Percentiles rank a stretch among this genome's conserved stretches.
These are phyloP conservation scores for Phasianus colchicus DNA, from an alignment of 2,113 vertebrate species.

Conservation along the genomic window DNA sequence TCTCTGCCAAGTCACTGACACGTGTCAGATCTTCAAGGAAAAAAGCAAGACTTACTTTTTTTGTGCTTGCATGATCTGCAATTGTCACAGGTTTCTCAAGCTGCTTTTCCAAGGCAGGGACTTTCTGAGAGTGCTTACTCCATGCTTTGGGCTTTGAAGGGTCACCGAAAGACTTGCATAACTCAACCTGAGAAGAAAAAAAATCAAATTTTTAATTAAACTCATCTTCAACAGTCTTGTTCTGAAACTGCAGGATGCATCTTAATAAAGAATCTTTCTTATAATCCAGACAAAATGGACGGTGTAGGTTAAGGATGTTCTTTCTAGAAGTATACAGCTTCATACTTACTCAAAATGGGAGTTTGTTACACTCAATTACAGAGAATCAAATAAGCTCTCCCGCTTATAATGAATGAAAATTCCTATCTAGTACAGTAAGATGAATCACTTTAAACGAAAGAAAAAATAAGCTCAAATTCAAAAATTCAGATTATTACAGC, in stretches of 20 bases:
- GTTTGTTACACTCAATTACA: neutral
- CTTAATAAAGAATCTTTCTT: fast-evolving
- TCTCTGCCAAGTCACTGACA: neutral
- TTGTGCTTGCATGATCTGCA: neutral
- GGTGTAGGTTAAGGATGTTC: fast-evolving
- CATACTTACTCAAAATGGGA: fast-evolving
- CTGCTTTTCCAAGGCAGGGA: neutral
- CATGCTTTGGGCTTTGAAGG: constrained; percentile 89
- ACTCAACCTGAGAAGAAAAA: constrained; percentile 84
- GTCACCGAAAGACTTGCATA: constrained; percentile 94
- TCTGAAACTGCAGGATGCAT: neutral
- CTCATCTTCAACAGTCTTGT: fast-evolving
- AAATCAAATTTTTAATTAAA: neutral
- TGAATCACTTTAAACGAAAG: neutral
- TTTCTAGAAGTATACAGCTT: neutral
- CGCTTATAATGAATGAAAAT: neutral
- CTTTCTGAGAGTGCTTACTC: constrained; percentile 89
- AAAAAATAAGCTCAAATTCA: neutral
- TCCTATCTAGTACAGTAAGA: neutral
- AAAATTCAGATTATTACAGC: neutral
- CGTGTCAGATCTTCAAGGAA: fast-evolving
- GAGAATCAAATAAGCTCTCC: neutral
- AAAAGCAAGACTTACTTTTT: constrained; percentile 69
- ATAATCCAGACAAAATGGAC: fast-evolving
- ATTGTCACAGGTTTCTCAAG: neutral